A percentile compares a stretch with the other conserved stretches of the same genome.
Conservation (phyloP, 1,140 invertebrate genomes). For the Bombus balteatus region DNA sequence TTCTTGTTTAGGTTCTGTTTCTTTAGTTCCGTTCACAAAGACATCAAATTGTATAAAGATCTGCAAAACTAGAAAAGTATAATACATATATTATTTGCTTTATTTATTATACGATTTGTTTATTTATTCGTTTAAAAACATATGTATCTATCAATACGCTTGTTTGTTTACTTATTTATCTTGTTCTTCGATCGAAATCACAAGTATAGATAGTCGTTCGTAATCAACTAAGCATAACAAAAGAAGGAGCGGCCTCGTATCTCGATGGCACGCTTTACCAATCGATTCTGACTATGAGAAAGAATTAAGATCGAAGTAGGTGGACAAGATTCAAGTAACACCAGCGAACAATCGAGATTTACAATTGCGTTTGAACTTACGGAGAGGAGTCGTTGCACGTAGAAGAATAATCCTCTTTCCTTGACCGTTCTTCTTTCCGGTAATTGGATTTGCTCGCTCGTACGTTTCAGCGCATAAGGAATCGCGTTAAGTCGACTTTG, state of each 20-base stretch:
- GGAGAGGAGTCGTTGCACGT: conserved; percentile 57
- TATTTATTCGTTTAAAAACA: background rate
- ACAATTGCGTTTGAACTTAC: conserved; percentile 40
- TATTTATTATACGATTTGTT: background rate
- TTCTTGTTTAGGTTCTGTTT: background rate
- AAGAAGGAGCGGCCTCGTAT: background rate
- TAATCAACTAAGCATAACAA: too few species aligned
- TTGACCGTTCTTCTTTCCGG: conserved; percentile 58
- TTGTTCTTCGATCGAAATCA: too few species aligned
- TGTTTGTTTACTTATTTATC: background rate
- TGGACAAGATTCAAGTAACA: background rate
- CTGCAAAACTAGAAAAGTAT: background rate
- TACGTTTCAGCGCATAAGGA: conserved; percentile 56
- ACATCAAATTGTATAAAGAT: background rate
- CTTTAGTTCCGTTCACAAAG: too few species aligned
- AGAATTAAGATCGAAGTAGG: background rate
- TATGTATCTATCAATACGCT: background rate
- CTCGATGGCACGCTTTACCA: background rate
- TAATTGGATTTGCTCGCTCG: conserved; percentile 60
- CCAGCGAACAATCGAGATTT: conserved; percentile 31
- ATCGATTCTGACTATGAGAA: background rate
- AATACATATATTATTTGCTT: background rate
- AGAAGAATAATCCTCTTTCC: conserved; percentile 61
- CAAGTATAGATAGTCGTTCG: too few species aligned
- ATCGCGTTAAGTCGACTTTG: conserved; percentile 57